Conservation (phyloP, 2,113 vertebrate genomes). For the Campylomormyrus tamandua region DNA sequence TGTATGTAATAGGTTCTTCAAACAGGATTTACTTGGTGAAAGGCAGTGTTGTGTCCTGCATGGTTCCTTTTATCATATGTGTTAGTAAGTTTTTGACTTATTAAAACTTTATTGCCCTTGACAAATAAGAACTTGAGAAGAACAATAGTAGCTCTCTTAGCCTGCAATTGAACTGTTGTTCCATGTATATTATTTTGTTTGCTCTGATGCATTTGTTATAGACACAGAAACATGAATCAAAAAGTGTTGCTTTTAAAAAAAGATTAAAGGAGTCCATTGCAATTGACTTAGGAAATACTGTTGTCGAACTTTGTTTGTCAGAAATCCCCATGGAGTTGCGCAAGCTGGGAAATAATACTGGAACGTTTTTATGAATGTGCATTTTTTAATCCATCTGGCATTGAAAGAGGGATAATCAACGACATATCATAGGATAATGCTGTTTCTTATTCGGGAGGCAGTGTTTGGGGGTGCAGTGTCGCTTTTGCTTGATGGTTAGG, state of each 20-base stretch:
- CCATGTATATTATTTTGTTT: constrained; percentile 35
- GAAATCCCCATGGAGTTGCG: background rate
- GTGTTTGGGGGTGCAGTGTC: background rate
- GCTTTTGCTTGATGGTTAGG: background rate
- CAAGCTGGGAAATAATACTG: constrained; percentile 28
- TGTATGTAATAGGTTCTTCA: background rate
- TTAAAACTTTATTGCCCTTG: background rate
- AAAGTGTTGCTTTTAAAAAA: constrained; percentile 24
- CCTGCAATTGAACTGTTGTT: constrained; percentile 32
- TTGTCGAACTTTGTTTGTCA: background rate
- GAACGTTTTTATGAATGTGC: constrained; percentile 39
- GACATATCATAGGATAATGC: constrained; percentile 26
- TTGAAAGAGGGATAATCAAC: constrained; percentile 32
- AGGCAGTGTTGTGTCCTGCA: background rate
- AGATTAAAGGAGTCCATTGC: constrained; percentile 27
- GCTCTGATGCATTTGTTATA: constrained; percentile 1
- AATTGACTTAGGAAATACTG: background rate
- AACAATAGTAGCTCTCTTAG: background rate
- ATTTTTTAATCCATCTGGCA: constrained; percentile 40
- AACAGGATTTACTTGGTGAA: background rate
- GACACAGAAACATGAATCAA: constrained; percentile 30
- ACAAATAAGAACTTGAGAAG: background rate
- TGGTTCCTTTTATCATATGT: background rate
- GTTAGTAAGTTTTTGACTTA: background rate
- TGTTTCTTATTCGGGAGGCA: constrained; percentile 14